Evolutionary conservation across 1,140 invertebrate species (phyloP).

Genomic region (Hydropsyche tenuis): DNA sequence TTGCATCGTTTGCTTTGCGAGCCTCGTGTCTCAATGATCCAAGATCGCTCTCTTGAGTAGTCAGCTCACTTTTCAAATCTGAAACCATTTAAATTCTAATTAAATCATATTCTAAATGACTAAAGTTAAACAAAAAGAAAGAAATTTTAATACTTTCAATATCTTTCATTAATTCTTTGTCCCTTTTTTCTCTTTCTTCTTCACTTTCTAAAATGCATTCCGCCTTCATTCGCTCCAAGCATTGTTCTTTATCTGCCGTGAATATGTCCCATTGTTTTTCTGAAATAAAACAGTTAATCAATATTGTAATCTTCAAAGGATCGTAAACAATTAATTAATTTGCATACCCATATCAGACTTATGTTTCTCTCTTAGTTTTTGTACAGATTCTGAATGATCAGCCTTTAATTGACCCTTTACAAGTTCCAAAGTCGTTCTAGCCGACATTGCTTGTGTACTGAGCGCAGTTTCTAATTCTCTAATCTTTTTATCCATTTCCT

Average conservation of each 20-base stretch:
- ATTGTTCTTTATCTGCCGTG: slow-evolving; percentile 60
- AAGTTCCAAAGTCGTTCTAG: slow-evolving; percentile 54
- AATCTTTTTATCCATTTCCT: slow-evolving; percentile 57
- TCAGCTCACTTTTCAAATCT: slow-evolving; percentile 43
- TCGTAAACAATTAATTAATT: background rate
- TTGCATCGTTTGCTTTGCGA: slow-evolving; percentile 43
- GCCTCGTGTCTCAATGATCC: slow-evolving; percentile 34
- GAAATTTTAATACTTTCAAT: slow-evolving; percentile 54
- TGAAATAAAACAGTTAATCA: slow-evolving; percentile 43
- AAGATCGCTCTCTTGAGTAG: slow-evolving; percentile 34
- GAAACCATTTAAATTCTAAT: slow-evolving; percentile 10
- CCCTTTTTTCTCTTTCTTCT: slow-evolving; percentile 59
- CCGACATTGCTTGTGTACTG: slow-evolving; percentile 54
- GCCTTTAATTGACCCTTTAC: slow-evolving; percentile 56
- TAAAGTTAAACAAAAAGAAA: background rate
- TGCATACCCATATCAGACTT: slow-evolving; percentile 58
- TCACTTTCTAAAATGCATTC: slow-evolving; percentile 61
- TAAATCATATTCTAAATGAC: background rate
- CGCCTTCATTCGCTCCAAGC: slow-evolving; percentile 59
- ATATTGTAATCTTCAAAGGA: background rate
- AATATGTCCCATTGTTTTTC: slow-evolving; percentile 62
- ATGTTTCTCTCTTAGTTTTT: slow-evolving; percentile 60
- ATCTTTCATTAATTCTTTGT: slow-evolving; percentile 57
- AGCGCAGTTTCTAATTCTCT: slow-evolving; percentile 55
- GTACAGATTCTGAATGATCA: slow-evolving; percentile 57